Evolutionary conservation across 2,888 invertebrate species (phyloP).

Genomic region (Drosophila bunnanda): DNA sequence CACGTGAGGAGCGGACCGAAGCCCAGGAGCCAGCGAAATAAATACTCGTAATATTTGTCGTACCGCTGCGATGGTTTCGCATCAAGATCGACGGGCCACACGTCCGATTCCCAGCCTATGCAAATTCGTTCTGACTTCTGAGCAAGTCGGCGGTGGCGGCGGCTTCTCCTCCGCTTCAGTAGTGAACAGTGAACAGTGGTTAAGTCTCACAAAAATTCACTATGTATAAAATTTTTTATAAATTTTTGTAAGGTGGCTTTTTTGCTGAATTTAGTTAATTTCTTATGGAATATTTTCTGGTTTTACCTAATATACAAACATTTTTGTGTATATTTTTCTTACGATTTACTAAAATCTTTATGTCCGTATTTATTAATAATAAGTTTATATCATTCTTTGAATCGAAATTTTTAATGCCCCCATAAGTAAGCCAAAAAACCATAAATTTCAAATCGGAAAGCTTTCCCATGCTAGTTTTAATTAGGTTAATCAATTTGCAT

Average conservation of each 20-base stretch:
- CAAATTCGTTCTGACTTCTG: conserved; percentile 78
- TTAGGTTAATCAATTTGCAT: no score
- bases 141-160: conserved; percentile 35
- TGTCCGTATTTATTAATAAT: neutral
- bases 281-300: neutral
- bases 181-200: conserved; percentile 23
- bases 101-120: conserved; percentile 70
- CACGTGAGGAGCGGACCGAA: conserved; percentile 26
- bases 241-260: neutral
- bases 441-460: no score
- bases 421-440: no score
- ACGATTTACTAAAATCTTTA: no score
- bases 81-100: conserved; percentile 46
- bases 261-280: neutral
- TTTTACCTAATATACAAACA: no score
- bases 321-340: no score
- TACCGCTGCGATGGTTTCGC: conserved; percentile 52
- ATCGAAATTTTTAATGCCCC: no score
- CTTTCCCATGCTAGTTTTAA: no score
- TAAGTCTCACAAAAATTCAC: neutral
- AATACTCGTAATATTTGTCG: conserved; percentile 34
- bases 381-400: no score
- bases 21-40: conserved; percentile 34
- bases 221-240: neutral
- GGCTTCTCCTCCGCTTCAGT: conserved; percentile 16